Evolutionary conservation across 2,113 vertebrate genomes (phyloP).

Genomic region (Apus apus): DNA sequence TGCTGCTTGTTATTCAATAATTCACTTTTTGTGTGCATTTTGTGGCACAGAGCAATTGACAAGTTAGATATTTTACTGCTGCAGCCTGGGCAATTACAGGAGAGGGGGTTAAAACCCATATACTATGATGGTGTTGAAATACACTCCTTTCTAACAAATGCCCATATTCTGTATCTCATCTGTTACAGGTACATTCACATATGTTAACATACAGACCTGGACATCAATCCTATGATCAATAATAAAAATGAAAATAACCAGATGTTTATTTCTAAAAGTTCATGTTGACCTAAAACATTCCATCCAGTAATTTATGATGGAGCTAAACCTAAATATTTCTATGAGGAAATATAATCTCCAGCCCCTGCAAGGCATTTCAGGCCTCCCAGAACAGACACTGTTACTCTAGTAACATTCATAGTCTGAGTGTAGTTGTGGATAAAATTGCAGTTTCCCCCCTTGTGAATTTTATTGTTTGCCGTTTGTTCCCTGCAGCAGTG

Average conservation of each 20-base stretch:
- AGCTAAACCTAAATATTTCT: constrained; percentile 60
- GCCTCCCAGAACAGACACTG: constrained; percentile 62
- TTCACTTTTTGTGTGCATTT: background rate
- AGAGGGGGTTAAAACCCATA: background rate
- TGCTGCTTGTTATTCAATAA: background rate
- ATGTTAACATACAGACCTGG: constrained; percentile 1
- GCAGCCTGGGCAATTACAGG: constrained; percentile 6
- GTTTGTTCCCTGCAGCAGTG: constrained; percentile 23
- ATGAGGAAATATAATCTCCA: constrained; percentile 63
- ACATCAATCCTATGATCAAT: constrained; percentile 52
- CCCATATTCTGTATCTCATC: constrained; percentile 52
- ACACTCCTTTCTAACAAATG: constrained; percentile 39
- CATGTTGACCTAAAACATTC: constrained; percentile 71
- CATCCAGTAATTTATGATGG: constrained; percentile 61
- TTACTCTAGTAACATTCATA: constrained; percentile 27
- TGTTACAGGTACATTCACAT: constrained; percentile 6
- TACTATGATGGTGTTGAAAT: constrained; percentile 42
- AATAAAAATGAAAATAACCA: constrained; percentile 67
- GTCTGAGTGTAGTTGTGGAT: background rate
- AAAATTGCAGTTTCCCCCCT: constrained; percentile 15
- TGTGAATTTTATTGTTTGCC: constrained; percentile 42
- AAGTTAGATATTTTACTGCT: constrained; percentile 32
- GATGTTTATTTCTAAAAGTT: constrained; percentile 62
- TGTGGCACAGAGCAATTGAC: constrained; percentile 17
- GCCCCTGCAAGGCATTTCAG: constrained; percentile 40